Base-by-base conservation (phyloP, 2,888 invertebrate genomes). In the Patella pellucida region DNA sequence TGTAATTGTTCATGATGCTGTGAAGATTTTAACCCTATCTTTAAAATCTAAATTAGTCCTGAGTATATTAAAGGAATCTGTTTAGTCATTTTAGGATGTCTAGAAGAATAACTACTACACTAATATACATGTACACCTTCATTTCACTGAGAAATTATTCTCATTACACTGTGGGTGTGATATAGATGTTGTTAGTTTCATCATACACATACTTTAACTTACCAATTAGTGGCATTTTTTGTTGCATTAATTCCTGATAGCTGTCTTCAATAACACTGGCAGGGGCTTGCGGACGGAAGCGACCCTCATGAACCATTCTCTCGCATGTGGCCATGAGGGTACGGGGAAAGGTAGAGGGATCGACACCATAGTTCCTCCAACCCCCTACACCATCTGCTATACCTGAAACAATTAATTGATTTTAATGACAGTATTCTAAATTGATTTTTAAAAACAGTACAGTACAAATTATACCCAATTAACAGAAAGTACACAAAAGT, bases 361-460 rank as follows among this genome's bases (percentile, higher is more conserved):
- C 98, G 84, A 99, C 96, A 73, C 98, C 99, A 91, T 98, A 98
- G 81, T 96, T 95, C 88, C 98, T 94, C 99, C 99, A 99, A 73
- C 99, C 99, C 75, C 99, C 99, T 74, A 99, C 99, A 81, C 99
- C 99, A 92, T 99, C 99, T 78, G 99, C 99, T 85, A 99, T 98
- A 89, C 98, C 99, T 97, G 72, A 23, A 80, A 79, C 14, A 75
- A 19, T 52, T 2, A 7, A 41, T 9, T 41, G 0, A 41, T 41
- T 9, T 41, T 41, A 41, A 9, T 41, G 41, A 41, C 41, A 41
- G 7, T 1, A 41, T 41, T 41, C 9, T 52, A 70, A 19, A 27
- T 52, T 27, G 31, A 5, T 27, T 52, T 14, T 7, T n/a, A 12
- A 31, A 50, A 67, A 69, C 76, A 77, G 72, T 71, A 73, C 41